Evolutionary conservation across 1,140 invertebrate species (phyloP).

Genomic region (Ridgeia piscesae): DNA sequence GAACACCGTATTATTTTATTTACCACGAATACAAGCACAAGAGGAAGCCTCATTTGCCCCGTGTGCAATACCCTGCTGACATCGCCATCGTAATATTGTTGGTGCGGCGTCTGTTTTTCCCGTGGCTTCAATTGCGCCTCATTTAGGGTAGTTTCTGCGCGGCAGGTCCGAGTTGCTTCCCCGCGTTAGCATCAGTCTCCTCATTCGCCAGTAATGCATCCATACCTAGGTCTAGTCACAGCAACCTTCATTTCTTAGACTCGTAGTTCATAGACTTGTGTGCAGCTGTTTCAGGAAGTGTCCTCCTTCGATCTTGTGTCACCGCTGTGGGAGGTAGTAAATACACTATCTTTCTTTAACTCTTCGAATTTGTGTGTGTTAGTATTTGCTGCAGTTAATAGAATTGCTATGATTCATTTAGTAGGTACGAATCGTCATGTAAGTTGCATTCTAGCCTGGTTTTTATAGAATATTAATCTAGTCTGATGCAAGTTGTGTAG

Average conservation of each 20-base stretch:
- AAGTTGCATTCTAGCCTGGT: neutral
- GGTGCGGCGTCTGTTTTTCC: too few species aligned
- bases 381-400: neutral
- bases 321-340: neutral
- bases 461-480: neutral
- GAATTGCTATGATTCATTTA: neutral
- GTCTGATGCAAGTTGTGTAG: neutral
- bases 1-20: neutral
- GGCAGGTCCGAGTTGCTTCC: too few species aligned
- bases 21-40: neutral
- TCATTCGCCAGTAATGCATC: too few species aligned
- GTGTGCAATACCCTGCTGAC: neutral
- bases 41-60: neutral
- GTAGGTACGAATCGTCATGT: neutral
- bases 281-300: neutral
- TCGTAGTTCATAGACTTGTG: neutral
- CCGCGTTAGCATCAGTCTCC: too few species aligned
- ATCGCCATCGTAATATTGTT: neutral
- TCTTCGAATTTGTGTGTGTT: neutral
- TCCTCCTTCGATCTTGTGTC: neutral
- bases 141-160: too few species aligned
- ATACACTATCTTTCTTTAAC: too few species aligned
- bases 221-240: too few species aligned
- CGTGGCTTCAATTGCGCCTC: too few species aligned
- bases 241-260: too few species aligned